Evolutionary conservation across 2,888 invertebrate species (phyloP).

Genomic region (Limnephilus lunatus): DNA sequence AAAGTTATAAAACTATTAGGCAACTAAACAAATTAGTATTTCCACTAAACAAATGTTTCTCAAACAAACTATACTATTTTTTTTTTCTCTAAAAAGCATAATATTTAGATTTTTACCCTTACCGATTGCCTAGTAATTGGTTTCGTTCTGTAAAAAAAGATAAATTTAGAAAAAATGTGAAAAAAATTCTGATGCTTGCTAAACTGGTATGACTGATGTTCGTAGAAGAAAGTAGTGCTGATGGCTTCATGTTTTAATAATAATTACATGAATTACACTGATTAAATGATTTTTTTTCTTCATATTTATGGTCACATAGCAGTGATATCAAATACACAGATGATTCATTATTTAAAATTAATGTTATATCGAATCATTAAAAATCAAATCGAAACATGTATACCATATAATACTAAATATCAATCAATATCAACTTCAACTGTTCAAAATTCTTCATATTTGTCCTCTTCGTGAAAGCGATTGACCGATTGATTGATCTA

Average conservation of each 20-base stretch:
- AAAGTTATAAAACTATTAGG: background rate
- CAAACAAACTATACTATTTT: background rate
- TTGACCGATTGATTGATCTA: background rate
- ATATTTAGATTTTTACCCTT: background rate
- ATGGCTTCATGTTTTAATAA: background rate
- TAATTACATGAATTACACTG: background rate
- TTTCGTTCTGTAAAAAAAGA: slow-evolving; percentile 33
- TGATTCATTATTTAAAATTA: background rate
- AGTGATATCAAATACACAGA: background rate
- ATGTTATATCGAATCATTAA: background rate
- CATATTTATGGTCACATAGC: background rate
- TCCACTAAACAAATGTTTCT: background rate
- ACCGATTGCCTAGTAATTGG: slow-evolving; percentile 10
- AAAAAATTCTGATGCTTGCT: background rate
- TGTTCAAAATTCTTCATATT: background rate
- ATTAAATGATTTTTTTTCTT: background rate
- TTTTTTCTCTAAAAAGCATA: background rate
- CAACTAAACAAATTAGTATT: background rate
- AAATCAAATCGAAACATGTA: background rate
- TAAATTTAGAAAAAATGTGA: background rate
- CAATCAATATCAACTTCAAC: background rate
- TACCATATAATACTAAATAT: too few relatives aligned
- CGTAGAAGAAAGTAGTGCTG: background rate
- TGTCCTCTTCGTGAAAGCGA: background rate
- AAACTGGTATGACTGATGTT: background rate